Evolutionary conservation across 2,113 vertebrate genomes (phyloP).

Genomic region (Beaufortia kweichowensis): DNA sequence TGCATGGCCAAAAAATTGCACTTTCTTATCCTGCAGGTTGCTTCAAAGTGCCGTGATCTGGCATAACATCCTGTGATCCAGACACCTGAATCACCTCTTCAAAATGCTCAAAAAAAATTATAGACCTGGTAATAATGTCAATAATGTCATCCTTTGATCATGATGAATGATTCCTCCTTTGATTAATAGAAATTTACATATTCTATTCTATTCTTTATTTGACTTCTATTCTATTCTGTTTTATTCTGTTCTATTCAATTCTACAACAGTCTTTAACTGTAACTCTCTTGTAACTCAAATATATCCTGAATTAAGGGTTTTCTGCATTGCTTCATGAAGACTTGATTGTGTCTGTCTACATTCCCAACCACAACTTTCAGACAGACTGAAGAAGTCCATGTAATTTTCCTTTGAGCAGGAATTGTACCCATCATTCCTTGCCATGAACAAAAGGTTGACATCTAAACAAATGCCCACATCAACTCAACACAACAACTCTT

Average conservation of each 20-base stretch:
- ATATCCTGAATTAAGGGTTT: background rate
- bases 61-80: no score
- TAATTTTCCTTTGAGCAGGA: background rate
- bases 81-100: no score
- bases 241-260: background rate
- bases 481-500: background rate
- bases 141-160: no score
- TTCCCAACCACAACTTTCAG: slow-evolving; percentile 1
- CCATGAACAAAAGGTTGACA: slow-evolving; percentile 2
- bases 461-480: background rate
- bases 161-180: no score
- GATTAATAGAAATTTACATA: background rate
- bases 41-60: no score
- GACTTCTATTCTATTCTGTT: background rate
- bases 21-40: no score
- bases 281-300: background rate
- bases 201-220: background rate
- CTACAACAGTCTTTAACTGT: background rate
- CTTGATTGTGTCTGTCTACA: slow-evolving; percentile 6
- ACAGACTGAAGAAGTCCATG: background rate
- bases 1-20: no score
- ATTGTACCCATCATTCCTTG: background rate
- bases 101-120: no score
- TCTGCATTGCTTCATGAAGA: background rate
- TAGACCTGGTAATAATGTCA: no score